A percentile compares a stretch with the other conserved stretches of the same genome.
Conservation (phyloP, 1,140 invertebrate species). For the Heliothis virescens region DNA sequence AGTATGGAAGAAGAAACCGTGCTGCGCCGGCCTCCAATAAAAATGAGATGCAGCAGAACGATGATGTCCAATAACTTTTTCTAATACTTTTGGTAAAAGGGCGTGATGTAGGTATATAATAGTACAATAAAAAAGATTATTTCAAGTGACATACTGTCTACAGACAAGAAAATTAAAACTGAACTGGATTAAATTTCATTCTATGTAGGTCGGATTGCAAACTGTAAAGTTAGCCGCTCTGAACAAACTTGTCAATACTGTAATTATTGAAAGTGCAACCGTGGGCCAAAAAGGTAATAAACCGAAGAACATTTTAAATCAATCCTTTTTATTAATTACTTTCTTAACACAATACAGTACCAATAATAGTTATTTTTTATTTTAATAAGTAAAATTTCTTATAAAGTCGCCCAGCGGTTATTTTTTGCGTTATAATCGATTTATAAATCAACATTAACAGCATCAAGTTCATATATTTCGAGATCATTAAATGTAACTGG, state of each 20-base stretch:
- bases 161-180: neutral
- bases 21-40: too few species aligned
- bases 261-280: neutral
- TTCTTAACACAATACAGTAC: neutral
- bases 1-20: too few species aligned
- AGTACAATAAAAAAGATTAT: too few species aligned
- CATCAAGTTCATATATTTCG: neutral
- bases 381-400: too few species aligned
- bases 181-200: neutral
- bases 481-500: conserved; percentile 36
- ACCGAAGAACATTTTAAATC: neutral
- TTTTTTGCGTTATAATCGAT: too few species aligned
- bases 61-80: too few species aligned
- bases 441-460: too few species aligned
- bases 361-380: too few species aligned
- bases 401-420: too few species aligned
- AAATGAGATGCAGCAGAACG: too few species aligned
- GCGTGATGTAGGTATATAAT: too few species aligned
- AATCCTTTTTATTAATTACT: neutral
- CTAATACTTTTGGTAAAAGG: too few species aligned
- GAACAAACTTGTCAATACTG: conserved; percentile 2
- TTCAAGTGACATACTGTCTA: neutral
- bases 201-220: neutral
- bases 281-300: neutral
- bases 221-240: neutral